Percentiles rank a stretch among this genome's conserved stretches.
phyloP scores from a whole-genome alignment of 2,888 invertebrate species.

The Machimus atricapillus region DNA sequence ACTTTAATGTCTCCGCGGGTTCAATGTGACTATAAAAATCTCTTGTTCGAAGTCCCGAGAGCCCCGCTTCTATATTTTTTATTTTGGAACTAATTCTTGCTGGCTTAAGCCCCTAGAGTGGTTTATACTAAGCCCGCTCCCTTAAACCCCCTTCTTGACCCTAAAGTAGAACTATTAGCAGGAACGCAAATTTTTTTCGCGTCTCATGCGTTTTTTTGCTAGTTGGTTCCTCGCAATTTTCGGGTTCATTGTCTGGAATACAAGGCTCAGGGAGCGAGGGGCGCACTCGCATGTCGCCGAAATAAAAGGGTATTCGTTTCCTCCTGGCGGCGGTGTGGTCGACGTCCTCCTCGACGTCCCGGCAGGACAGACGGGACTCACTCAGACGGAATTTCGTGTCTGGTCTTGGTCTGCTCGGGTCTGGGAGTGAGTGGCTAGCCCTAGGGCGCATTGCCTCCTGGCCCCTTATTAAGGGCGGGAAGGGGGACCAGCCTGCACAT shows the following conservation, averaged over 20 bases:
- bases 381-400: neutral
- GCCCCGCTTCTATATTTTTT: neutral
- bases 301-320: neutral
- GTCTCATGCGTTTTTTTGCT: neutral
- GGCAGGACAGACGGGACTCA: neutral
- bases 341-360: neutral
- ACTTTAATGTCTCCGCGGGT: neutral
- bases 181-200: neutral
- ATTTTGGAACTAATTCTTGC: neutral
- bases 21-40: constrained; percentile 11
- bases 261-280: neutral
- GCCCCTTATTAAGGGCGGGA: neutral
- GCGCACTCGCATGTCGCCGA: neutral
- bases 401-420: neutral
- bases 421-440: neutral
- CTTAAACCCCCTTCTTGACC: neutral
- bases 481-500: neutral
- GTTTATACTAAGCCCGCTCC: neutral
- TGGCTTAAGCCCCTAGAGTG: neutral
- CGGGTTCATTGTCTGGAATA: neutral
- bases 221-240: neutral
- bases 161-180: neutral
- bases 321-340: neutral
- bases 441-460: neutral
- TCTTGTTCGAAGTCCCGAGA: neutral